Conservation (phyloP, 2,113 vertebrate species). For the Eolophus roseicapilla region DNA sequence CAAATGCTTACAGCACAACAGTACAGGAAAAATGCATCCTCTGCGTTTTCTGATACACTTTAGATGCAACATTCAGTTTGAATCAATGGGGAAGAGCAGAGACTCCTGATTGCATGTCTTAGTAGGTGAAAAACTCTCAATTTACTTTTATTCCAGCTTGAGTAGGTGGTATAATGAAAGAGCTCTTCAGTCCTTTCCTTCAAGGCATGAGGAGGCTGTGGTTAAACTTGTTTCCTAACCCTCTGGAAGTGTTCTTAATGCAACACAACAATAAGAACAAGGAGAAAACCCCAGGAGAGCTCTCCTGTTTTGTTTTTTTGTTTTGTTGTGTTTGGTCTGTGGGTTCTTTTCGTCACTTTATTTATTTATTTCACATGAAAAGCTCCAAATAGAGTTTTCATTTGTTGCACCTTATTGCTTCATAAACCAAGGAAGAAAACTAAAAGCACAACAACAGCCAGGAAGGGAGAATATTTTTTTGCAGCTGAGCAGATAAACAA, state of each 20-base stretch:
- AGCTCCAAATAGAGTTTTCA: neutral
- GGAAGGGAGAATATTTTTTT: neutral
- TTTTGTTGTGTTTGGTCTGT: neutral
- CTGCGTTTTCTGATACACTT: neutral
- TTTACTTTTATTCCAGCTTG: neutral
- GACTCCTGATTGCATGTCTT: neutral
- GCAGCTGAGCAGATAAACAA: neutral
- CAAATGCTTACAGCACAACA: neutral
- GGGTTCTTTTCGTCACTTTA: too few relatives aligned
- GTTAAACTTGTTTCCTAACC: neutral
- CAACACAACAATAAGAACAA: neutral
- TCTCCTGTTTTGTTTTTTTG: neutral
- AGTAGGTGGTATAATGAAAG: neutral
- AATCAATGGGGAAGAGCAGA: neutral
- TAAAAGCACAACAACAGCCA: neutral
- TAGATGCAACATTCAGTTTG: neutral
- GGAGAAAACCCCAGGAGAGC: neutral
- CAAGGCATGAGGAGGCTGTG: neutral
- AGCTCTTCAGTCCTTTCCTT: neutral
- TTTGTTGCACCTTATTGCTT: neutral
- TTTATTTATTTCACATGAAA: neutral
- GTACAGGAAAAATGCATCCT: neutral
- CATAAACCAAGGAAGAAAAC: neutral
- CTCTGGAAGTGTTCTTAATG: neutral
- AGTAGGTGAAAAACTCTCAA: neutral